Evolutionary conservation across 2,797 vertebrate species (phyloP), one percentile per base, ranked within the genome.

Genomic region (Coranthus polyacanthus): DNA sequence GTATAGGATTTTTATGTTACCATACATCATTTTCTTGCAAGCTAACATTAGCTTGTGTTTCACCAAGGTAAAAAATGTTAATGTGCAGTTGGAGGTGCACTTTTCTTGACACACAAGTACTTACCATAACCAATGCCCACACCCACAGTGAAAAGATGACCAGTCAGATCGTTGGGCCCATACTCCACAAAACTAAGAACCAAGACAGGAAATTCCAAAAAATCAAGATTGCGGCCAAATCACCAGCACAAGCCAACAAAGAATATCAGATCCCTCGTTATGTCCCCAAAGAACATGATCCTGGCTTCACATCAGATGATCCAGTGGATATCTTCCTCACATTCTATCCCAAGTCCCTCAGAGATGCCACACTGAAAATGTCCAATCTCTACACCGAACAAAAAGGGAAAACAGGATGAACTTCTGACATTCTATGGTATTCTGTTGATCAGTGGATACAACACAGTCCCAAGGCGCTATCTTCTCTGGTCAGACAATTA

Each of bases 171-270:
- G 26, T 50, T 50, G 47, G 47, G 26, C 47, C 47, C 47, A 32
- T 50, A 15, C 47, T 50, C 47, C 47, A 49, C 46, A 49, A 49
- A 49, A 49, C 46, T 9, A 50, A 50, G 47, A 50, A 50, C 16
- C 47, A 50, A 50, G 47, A 50, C 47, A 50, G 47, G 24, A 50
- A 50, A 50, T 50, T 50, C 5, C 17, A 50, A 53, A 38, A 37
- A 53, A 38, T 53, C 50, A 37, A 53, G 34, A 20, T 53, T 53
- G 50, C 12, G 3, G 32, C 34, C 50, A 53, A 53, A 49, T 3
- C 24, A 26, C 24, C 24, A 26, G 46, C 22, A 47, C 22, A 53
- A 53, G 18, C 32, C 18, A 53, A 38, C 32, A 52, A 53, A 53
- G 36, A 37, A 37, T 20, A 38, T 53, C 34, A 53, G 7, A 37